phyloP scores from a whole-genome alignment of 2,113 vertebrate species.

The Orthonyx spaldingii region DNA sequence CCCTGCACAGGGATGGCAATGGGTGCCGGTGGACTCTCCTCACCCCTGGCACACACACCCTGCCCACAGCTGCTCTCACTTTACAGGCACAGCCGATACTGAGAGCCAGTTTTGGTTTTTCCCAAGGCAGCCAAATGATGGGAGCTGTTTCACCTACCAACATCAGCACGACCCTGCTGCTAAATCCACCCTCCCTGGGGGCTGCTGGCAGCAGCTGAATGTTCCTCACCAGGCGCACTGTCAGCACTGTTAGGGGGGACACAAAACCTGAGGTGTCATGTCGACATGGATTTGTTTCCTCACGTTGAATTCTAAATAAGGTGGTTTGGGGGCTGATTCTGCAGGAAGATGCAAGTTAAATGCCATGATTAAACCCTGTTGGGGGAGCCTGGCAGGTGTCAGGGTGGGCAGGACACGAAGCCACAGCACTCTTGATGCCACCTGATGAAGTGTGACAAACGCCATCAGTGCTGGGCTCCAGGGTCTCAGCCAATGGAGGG shows the following conservation, averaged over 20 bases:
- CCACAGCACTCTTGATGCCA: not conserved
- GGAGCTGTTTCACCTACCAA: not conserved
- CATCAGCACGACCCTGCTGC: not conserved
- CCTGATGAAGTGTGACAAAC: not conserved
- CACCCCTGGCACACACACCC: not conserved
- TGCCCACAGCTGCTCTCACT: rapidly evolving
- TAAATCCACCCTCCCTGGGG: not conserved
- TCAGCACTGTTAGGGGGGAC: not conserved
- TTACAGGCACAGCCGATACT: rapidly evolving
- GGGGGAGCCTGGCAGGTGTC: not conserved
- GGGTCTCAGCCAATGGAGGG: not conserved
- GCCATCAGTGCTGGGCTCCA: rapidly evolving
- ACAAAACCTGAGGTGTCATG: not conserved
- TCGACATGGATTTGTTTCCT: not conserved
- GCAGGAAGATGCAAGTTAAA: not conserved
- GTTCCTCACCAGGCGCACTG: not conserved
- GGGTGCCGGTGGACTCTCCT: not conserved
- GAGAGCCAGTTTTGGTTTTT: not conserved
- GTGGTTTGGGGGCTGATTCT: not conserved
- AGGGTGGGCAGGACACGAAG: not conserved
- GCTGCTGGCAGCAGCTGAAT: not conserved
- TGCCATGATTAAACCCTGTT: not conserved
- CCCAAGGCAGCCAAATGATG: not conserved
- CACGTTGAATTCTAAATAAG: not conserved
- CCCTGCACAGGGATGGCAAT: not conserved